Evolutionary conservation across 2,888 invertebrate genomes (phyloP).

Genomic region (Drosophila emarginata): DNA sequence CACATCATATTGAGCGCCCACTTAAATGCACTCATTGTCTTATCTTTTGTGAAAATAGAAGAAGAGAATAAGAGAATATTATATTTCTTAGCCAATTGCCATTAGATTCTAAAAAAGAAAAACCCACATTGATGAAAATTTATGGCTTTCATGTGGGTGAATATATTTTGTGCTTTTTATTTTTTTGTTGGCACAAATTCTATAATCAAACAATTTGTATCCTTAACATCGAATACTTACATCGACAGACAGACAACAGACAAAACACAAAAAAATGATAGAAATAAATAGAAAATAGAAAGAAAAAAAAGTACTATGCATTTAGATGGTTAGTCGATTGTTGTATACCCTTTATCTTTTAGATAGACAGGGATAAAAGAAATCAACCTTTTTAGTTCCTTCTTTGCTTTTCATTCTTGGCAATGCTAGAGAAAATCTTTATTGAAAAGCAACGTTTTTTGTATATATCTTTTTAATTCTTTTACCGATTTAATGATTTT

Average conservation of each 20-base stretch:
- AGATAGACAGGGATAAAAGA: too few species aligned
- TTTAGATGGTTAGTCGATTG: too few species aligned
- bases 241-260: background rate
- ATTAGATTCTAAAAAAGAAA: slow-evolving; percentile 8
- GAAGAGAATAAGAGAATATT: slow-evolving; percentile 7
- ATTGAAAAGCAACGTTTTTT: too few species aligned
- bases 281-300: background rate
- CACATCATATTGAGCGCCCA: slow-evolving; percentile 4
- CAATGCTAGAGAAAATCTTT: too few species aligned
- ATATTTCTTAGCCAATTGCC: slow-evolving; percentile 13
- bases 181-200: slow-evolving; percentile 6
- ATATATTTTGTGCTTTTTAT: background rate
- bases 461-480: too few species aligned
- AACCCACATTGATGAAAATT: slow-evolving; percentile 20
- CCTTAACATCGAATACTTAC: slow-evolving; percentile 3
- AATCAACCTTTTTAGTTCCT: too few species aligned
- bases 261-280: background rate
- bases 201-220: slow-evolving; percentile 9
- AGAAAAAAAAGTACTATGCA: background rate
- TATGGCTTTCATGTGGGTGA: slow-evolving; percentile 13
- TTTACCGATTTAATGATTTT: too few species aligned
- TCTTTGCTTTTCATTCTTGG: too few species aligned
- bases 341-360: too few species aligned
- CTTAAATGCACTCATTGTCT: slow-evolving; percentile 15
- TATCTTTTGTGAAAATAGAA: slow-evolving; percentile 6